Evolutionary conservation across 2,797 vertebrate species (phyloP).

Genomic region (Lacerta agilis): DNA sequence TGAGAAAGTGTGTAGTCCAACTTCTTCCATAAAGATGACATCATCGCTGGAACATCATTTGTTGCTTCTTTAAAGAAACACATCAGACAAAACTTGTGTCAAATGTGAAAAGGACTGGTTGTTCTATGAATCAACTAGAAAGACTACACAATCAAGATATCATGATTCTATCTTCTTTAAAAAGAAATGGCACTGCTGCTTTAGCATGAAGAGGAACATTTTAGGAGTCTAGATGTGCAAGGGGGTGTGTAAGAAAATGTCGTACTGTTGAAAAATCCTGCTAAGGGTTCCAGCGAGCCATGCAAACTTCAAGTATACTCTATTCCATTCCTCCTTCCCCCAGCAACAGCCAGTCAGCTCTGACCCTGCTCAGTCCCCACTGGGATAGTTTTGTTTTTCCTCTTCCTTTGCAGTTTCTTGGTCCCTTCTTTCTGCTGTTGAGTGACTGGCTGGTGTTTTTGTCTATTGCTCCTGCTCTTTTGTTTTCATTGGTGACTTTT

Average conservation of each 20-base stretch:
- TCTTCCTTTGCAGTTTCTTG: not conserved
- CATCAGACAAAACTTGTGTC: not conserved
- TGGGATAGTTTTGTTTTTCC: not conserved
- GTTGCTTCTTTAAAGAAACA: conserved; percentile 73
- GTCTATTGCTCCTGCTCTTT: not conserved
- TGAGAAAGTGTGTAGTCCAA: conserved; percentile 96
- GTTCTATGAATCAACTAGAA: not conserved
- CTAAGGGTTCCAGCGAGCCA: not conserved
- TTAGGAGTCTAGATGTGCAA: not conserved
- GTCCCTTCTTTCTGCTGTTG: not conserved
- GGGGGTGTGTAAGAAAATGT: not conserved
- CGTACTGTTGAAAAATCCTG: not conserved
- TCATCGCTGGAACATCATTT: conserved; percentile 88
- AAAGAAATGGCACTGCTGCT: not conserved
- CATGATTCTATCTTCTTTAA: not conserved
- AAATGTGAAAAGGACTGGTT: conserved; percentile 14
- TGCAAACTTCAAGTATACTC: not conserved
- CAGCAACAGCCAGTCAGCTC: not conserved
- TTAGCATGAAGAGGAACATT: not conserved
- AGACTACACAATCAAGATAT: not conserved
- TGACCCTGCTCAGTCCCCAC: not conserved
- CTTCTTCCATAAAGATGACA: conserved; percentile 98
- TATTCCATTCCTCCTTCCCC: not conserved
- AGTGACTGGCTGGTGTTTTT: not conserved
- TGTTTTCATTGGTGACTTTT: not conserved